Evolutionary conservation across 2,888 invertebrate species (phyloP), one percentile per base, ranked within the genome.

Genomic region (Drosophila mimica): DNA sequence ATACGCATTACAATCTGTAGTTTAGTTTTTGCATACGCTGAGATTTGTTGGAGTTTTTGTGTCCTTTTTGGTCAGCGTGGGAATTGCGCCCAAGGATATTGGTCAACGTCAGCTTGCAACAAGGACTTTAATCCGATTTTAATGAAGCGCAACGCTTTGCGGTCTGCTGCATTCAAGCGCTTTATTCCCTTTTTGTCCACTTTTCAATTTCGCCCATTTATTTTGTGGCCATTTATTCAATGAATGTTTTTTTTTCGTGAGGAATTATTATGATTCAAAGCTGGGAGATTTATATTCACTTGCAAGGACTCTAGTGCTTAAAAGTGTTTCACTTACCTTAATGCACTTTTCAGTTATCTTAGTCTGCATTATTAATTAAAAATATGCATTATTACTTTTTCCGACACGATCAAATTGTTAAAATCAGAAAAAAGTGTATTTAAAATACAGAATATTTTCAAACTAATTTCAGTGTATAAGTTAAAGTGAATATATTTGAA

Each of bases 131-230:
- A 92, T 92, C 92, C 92, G 91, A 91, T 93, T 93, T 92, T 92
- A 92, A 92, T 92, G 92, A 92, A 92, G 92, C 92, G 91, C 89
- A 87, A 89, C 92, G 90, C 79, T 91, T 91, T 92, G 92, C 90
- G 92, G 92, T 92, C 86, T 83, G 76, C 72, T 81, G 74, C 70
- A 63, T 76, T 73, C 74, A 67, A 74, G 59, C 59, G 60, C 48
- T 51, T 68, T 48, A 59, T 38, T 70, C 56, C 54, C 57, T 68
- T 8, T 40, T 20, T 61, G 70, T 73, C 49, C 60, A 49, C 40
- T 36, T 13, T 52, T 38, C 57, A 31, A 38, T 61, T 77, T 54
- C 57, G 53, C 49, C 70, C 66, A 77, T 72, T 70, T 70, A 58
- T 66, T 64, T 51, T 72, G 30, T n/a, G 34, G 38, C 56, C 38